Conservation (phyloP, 2,888 invertebrate species). For the Drosophila prolongata region DNA sequence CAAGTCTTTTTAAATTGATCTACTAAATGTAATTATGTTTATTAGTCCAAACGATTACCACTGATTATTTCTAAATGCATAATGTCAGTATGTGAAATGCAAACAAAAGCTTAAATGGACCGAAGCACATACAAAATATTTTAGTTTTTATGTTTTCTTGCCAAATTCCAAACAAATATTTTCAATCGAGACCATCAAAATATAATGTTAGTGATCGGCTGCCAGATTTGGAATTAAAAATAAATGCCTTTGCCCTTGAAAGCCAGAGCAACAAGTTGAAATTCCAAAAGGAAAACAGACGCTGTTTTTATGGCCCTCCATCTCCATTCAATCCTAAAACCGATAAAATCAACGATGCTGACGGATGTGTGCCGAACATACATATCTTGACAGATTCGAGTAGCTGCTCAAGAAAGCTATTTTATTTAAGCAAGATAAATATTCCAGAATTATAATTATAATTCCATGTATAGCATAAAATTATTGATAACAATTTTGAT, state of each 20-base stretch:
- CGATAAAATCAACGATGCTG: conserved; percentile 13
- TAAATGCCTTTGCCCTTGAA: conserved; percentile 18
- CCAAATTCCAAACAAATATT: conserved; percentile 30
- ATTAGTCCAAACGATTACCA: neutral
- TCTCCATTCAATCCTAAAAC: conserved; percentile 1
- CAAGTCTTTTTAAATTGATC: neutral
- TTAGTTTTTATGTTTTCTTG: conserved; percentile 30
- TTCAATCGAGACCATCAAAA: conserved; percentile 26
- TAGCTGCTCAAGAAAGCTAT: neutral
- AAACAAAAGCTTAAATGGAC: neutral
- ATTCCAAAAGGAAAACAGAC: conserved; percentile 21
- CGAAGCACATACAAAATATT: conserved; percentile 10
- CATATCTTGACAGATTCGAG: conserved; percentile 30
- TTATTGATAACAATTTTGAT: too few species aligned
- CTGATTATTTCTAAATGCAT: neutral
- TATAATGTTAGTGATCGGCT: neutral
- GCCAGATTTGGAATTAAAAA: conserved; percentile 9
- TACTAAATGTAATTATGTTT: neutral
- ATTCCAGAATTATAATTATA: neutral
- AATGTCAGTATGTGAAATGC: neutral
- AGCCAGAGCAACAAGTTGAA: conserved; percentile 29
- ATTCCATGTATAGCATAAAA: too few species aligned
- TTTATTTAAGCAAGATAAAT: neutral
- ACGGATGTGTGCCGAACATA: conserved; percentile 28
- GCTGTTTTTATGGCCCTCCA: conserved; percentile 25